Base-by-base conservation (phyloP, 1,140 invertebrate species). In the Trichonephila clavata region DNA sequence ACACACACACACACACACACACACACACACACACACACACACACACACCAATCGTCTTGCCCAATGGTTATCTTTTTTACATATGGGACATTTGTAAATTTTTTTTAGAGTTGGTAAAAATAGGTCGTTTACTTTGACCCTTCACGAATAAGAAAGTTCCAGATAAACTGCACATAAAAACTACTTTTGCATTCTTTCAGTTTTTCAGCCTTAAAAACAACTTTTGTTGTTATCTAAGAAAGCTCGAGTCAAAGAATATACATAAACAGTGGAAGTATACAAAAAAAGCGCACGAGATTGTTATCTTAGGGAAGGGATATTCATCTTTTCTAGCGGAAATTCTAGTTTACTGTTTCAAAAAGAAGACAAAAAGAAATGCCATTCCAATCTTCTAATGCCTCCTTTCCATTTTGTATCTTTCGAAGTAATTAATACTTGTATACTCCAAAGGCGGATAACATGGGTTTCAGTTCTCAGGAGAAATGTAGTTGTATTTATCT, bases 311-410 rank as follows among this genome's bases (percentile, higher is more conserved):
- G 14, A 32, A 32, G 32, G 68, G 71, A 77, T 39, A 77, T 77
- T 77, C 68, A 77, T 77, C 27, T 77, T 77, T 71, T 27, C 18
- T 77, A 18, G 32, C 27, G 27, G 71, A 77, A 68, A 68, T 68
- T 68, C 65, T 24, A 68, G 71, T 39, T 39, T 18, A 77, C 32
- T 77, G 27, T 77, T 77, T 77, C 71, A 77, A 77, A 68, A 20
- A 32, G 71, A 68, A 77, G 10, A 13, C 7, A 50, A 50, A 77
- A 39, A 39, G 32, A 77, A 77, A 77, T 39, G 32, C 71, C 27
- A 77, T 77, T 77, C 71, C 71, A 77, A 77, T 77, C 32, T 77
- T 77, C 71, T 77, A 77, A 77, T 77, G 71, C 21, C 71, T 77
- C 10, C 65, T 24, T 13, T 24, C 21, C n/a, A 68, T 68, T 39